These are phyloP conservation scores for Plodia interpunctella DNA, from an alignment of 1,140 invertebrate genomes.

Conservation along the genomic window DNA sequence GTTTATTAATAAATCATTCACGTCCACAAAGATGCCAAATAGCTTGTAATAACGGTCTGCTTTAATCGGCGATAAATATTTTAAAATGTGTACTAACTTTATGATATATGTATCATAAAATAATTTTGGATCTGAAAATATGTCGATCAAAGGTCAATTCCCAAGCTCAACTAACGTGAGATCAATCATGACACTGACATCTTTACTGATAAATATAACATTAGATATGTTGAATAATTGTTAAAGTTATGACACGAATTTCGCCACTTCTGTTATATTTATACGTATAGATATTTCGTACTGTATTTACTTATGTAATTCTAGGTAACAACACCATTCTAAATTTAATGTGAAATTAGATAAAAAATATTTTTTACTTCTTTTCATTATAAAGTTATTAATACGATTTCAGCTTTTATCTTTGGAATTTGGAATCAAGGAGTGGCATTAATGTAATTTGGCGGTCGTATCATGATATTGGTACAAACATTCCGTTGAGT, in stretches of 20 bases:
- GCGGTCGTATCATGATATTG: background rate
- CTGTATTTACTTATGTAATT: conserved; percentile 44
- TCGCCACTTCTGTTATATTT: conserved; percentile 32
- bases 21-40: conserved; percentile 73
- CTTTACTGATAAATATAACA: conserved; percentile 49
- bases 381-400: conserved; percentile 32
- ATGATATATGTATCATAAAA: no score
- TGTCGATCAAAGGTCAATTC: conserved; percentile 22
- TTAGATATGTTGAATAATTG: conserved; percentile 27
- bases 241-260: conserved; percentile 17
- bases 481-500: background rate
- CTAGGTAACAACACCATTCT: conserved; percentile 50
- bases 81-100: background rate
- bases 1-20: conserved; percentile 47
- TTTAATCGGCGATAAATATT: conserved; percentile 6
- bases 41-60: conserved; percentile 46
- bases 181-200: conserved; percentile 34
- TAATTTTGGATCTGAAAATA: background rate
- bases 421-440: background rate
- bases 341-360: conserved; percentile 56
- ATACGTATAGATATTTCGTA: conserved; percentile 32
- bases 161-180: conserved; percentile 53
- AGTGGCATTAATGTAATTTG: conserved; percentile 5
- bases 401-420: conserved; percentile 46
- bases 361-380: conserved; percentile 56